phyloP scores from a whole-genome alignment of 2,888 invertebrate genomes.

The Oegoconia quadripuncta region DNA sequence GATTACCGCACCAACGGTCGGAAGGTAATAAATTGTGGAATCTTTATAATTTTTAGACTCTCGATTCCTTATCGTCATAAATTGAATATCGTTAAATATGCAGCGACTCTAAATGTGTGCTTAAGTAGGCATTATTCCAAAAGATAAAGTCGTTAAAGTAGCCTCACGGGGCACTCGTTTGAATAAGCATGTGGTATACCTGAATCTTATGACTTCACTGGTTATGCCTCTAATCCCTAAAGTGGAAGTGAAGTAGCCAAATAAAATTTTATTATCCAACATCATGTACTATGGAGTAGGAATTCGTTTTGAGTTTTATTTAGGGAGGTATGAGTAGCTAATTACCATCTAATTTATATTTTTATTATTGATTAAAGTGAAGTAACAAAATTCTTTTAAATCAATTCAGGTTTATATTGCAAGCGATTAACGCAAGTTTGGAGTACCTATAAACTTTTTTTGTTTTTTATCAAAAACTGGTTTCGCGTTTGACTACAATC shows the following conservation, averaged over 20 bases:
- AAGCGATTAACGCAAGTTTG: too few species aligned
- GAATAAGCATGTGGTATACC: constrained; percentile 28
- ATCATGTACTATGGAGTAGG: constrained; percentile 25
- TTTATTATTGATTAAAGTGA: too few species aligned
- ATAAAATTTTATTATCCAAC: constrained; percentile 34
- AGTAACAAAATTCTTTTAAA: too few species aligned
- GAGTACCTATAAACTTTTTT: too few species aligned
- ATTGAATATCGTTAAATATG: constrained; percentile 74
- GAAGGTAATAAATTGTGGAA: constrained; percentile 70
- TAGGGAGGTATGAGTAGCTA: too few species aligned
- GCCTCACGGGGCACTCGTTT: constrained; percentile 7
- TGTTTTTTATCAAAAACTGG: too few species aligned
- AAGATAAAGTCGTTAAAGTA: constrained; percentile 61
- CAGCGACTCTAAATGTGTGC: constrained; percentile 44
- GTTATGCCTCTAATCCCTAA: constrained; percentile 52
- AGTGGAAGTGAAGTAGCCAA: constrained; percentile 32
- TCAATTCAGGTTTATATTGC: too few species aligned
- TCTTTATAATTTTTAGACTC: constrained; percentile 75
- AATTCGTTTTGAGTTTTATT: constrained; percentile 24
- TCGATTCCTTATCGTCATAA: constrained; percentile 68
- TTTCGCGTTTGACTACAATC: too few species aligned
- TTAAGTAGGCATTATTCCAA: constrained; percentile 61
- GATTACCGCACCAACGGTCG: constrained; percentile 51
- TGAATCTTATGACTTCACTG: constrained; percentile 57
- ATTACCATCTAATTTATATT: too few species aligned